Conservation (phyloP, 2,797 vertebrate genomes). For the Centropyge bicolor region DNA sequence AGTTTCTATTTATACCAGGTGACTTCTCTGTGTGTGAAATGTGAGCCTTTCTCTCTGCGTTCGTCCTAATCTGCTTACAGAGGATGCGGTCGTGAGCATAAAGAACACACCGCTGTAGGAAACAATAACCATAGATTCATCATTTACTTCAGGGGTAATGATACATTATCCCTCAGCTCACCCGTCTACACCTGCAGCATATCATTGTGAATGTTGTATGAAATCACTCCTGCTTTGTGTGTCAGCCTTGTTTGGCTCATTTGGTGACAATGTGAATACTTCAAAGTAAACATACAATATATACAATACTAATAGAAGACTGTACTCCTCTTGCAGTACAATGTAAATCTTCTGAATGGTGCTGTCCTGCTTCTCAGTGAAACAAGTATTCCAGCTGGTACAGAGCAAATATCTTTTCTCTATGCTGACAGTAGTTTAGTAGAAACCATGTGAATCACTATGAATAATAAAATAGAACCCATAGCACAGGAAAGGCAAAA, state of each 20-base stretch:
- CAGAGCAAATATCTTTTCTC: neutral
- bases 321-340: neutral
- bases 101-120: conserved; percentile 2
- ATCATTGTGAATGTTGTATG: neutral
- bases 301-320: neutral
- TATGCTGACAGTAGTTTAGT: neutral
- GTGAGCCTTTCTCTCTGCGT: conserved; percentile 39
- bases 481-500: neutral
- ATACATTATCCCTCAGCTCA: neutral
- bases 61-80: conserved; percentile 40
- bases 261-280: conserved; percentile 12
- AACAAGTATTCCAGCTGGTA: neutral
- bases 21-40: conserved; percentile 51
- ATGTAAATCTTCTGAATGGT: too few relatives aligned
- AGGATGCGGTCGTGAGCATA: neutral
- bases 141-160: neutral
- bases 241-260: neutral
- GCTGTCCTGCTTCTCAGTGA: neutral
- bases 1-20: conserved; percentile 62
- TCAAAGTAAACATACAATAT: conserved; percentile 22
- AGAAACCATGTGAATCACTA: neutral
- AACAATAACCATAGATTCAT: conserved; percentile 9
- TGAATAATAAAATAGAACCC: neutral
- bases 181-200: neutral
- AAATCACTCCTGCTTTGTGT: neutral